Percentiles rank a stretch among this genome's conserved stretches.
Conservation (phyloP, 2,797 vertebrate genomes). For the Schizopygopsis malacanthus region DNA sequence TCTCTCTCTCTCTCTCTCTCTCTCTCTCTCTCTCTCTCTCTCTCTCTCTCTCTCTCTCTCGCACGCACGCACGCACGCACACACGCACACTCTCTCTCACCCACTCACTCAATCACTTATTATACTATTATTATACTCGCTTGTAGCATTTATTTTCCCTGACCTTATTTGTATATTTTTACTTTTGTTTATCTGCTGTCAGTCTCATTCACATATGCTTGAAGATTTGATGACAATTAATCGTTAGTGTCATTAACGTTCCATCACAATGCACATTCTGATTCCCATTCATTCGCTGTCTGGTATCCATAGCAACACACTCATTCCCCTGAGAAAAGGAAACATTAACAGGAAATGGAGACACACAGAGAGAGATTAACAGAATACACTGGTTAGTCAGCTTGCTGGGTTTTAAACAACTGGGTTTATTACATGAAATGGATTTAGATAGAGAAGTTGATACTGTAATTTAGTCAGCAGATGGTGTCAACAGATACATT, state of each 20-base stretch:
- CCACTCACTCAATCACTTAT: too few species aligned
- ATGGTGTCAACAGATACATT: conserved; percentile 35
- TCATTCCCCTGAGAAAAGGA: background rate
- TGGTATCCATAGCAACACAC: conserved; percentile 18
- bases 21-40: too few species aligned
- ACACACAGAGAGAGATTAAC: background rate
- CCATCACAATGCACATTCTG: background rate
- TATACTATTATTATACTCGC: too few species aligned
- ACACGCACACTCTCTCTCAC: too few species aligned
- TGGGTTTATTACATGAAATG: background rate
- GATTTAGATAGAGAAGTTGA: background rate
- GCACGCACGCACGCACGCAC: too few species aligned
- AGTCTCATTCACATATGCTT: background rate
- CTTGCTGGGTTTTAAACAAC: background rate
- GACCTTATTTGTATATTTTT: background rate
- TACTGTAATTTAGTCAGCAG: conserved; percentile 36
- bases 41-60: too few species aligned
- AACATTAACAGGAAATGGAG: background rate
- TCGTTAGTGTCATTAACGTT: background rate
- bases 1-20: too few species aligned
- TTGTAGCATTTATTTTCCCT: background rate
- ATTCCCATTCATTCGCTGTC: conserved; percentile 18
- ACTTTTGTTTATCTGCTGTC: background rate
- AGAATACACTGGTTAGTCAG: background rate
- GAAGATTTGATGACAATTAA: background rate